Base-by-base conservation (phyloP, 2,113 vertebrate species). In the Pteropus alecto region DNA sequence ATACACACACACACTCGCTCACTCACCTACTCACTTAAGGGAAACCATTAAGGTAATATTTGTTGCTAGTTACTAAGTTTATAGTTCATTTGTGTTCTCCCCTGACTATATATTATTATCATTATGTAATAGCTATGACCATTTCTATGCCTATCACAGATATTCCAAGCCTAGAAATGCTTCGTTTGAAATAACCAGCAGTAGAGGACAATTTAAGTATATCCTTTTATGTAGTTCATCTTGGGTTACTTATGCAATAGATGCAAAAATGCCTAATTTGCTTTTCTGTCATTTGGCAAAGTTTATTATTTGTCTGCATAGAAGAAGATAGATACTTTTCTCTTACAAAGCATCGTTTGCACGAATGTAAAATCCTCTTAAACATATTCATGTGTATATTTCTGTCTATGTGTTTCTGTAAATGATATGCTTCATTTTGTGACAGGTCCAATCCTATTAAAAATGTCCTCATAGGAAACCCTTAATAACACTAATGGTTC, bases 231-330 rank as follows among this genome's bases (percentile, higher is more conserved):
- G 2, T 24, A 28, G 28, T 88, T 81, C 76, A 38, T 43, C 78
- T 76, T 56, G 48, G 22, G 18, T 84, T 35, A 86, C 21, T 83
- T 71, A 35, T 15, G 10, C 35, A 77, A 3, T 60, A 68, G 13
- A 74, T 65, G 6, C 28, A 58, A 89, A 88, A 56, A 86, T 68
- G 22, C 35, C 79, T 65, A 82, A 82, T 95, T 76, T 58, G 30
- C 41, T 76, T 96, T 90, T 94, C 54, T 74, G 63, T 56, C 48
- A 56, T 33, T 95, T 89, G 74, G n/a, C 56, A 48, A 92, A 90
- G 41, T 30, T 60, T 74, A 56, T 61, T 68, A 51, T 74, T 90
- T 90, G 10, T 63, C 74, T 79, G 76, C 68, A 35, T 24, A 63
- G 60, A 51, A 60, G 15, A 51, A 74, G 26, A 79, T 61, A 63